Conservation (phyloP, 2,888 invertebrate species). For the Epistrophella euchroma region DNA sequence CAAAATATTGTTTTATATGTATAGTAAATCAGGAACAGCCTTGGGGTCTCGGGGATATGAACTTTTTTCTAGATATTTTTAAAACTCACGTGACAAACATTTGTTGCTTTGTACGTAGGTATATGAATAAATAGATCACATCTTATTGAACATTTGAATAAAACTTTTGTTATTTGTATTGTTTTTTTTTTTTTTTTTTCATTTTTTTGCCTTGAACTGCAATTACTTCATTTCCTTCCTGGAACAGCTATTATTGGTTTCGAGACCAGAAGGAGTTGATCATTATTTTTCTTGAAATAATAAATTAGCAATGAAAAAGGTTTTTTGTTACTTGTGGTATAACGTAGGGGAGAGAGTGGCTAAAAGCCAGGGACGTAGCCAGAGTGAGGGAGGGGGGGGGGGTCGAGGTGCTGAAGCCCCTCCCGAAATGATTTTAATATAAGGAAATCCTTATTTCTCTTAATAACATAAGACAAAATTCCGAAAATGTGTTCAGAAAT, state of each 20-base stretch:
- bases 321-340: too few species aligned
- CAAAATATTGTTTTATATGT: background rate
- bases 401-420: too few species aligned
- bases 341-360: too few species aligned
- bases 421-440: too few species aligned
- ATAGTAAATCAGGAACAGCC: background rate
- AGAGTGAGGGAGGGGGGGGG: too few species aligned
- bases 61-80: slow-evolving; percentile 3
- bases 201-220: background rate
- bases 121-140: background rate
- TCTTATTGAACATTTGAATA: background rate
- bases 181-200: background rate
- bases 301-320: background rate
- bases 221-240: background rate
- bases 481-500: too few species aligned
- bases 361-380: too few species aligned
- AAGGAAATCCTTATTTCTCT: too few species aligned
- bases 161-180: background rate
- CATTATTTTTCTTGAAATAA: background rate
- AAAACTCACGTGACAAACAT: slow-evolving; percentile 8
- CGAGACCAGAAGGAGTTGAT: background rate
- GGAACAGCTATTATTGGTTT: background rate
- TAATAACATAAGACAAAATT: too few species aligned
- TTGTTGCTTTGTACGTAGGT: background rate
- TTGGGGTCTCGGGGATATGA: background rate